These are phyloP conservation scores for Erebia ligea DNA, from an alignment of 2,888 invertebrate species.

Conservation along the genomic window DNA sequence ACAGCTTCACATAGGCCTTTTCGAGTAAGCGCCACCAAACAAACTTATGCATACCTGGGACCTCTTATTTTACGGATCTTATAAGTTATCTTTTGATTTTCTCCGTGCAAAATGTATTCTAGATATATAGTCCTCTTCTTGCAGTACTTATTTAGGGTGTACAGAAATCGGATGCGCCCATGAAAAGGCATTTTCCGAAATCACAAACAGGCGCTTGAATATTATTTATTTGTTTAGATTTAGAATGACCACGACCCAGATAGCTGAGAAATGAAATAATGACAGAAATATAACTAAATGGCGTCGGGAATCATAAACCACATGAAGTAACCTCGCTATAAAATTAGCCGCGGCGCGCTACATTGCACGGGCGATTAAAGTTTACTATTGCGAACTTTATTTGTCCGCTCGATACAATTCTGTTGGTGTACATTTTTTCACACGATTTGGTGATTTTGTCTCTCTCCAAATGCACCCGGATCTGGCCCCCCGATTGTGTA, in stretches of 20 bases:
- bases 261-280: constrained; percentile 46
- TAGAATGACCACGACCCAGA: constrained; percentile 55
- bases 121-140: no score
- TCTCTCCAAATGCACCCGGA: no score
- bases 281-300: constrained; percentile 62
- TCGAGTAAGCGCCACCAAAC: no score
- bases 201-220: background rate
- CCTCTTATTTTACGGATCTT: no score
- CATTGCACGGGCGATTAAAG: constrained; percentile 38
- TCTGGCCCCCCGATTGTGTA: no score
- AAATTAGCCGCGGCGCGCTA: constrained; percentile 60
- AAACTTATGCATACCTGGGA: no score
- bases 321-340: constrained; percentile 66
- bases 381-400: constrained; percentile 16
- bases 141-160: background rate
- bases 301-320: constrained; percentile 73
- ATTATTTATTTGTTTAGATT: background rate
- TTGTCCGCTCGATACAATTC: background rate
- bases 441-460: no score
- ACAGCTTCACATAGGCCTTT: no score
- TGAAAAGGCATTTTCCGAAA: background rate
- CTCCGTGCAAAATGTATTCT: no score
- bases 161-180: background rate
- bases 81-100: no score
- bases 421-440: background rate